Percentiles rank a stretch among this genome's conserved stretches.
phyloP scores from a whole-genome alignment of 2,113 vertebrate species.

The Rhizomys pruinosus region DNA sequence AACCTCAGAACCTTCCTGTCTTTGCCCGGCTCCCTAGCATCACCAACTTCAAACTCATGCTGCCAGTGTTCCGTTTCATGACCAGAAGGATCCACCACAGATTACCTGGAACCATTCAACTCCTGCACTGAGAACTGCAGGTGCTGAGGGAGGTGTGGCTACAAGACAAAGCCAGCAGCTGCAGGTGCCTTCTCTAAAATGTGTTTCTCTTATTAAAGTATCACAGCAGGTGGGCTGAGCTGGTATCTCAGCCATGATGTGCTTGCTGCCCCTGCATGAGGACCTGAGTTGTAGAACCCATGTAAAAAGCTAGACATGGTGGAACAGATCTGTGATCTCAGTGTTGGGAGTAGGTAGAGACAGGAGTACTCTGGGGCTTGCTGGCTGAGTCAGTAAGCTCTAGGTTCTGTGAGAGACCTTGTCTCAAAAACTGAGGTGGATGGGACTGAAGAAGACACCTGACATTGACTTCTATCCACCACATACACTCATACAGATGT shows the following conservation, averaged over 20 bases:
- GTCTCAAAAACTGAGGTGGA: not conserved
- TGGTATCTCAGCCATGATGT: not conserved
- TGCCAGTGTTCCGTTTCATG: not conserved
- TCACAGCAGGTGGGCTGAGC: rapidly evolving
- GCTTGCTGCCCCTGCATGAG: not conserved
- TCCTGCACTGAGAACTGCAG: not conserved
- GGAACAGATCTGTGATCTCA: not conserved
- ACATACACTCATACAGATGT: not conserved
- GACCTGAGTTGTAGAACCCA: not conserved
- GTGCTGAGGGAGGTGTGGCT: no score
- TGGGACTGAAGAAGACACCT: not conserved
- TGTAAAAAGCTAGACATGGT: not conserved
- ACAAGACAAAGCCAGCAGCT: not conserved
- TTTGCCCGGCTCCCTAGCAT: not conserved
- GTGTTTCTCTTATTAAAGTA: not conserved
- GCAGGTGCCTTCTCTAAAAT: not conserved
- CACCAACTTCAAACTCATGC: not conserved
- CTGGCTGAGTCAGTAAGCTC: not conserved
- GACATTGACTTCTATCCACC: not conserved
- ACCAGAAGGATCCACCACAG: no score
- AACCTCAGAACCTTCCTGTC: not conserved
- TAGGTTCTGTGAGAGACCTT: not conserved
- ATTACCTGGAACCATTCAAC: not conserved
- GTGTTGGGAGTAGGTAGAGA: no score
- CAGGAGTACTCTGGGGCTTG: not conserved